Conservation (phyloP, 2,888 invertebrate genomes). For the Barypeithes pellucidus region DNA sequence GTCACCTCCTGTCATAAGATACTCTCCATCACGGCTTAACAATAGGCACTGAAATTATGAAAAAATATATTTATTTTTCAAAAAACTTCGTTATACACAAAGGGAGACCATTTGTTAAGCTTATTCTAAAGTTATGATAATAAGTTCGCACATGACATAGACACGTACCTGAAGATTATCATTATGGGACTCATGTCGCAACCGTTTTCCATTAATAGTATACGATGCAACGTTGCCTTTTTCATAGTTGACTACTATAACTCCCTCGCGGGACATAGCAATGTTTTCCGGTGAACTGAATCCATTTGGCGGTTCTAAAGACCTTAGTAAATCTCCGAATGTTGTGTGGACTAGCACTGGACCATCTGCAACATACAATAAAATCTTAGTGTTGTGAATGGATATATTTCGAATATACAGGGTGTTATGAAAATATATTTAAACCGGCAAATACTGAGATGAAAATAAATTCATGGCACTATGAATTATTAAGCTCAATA, state of each 20-base stretch:
- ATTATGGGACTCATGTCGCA: slow-evolving; percentile 93
- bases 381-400: no score
- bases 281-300: slow-evolving; percentile 88
- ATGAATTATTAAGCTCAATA: no score
- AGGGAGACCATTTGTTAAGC: no score
- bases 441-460: no score
- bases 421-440: no score
- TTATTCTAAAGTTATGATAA: no score
- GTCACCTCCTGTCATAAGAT: slow-evolving; percentile 97
- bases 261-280: slow-evolving; percentile 96
- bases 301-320: slow-evolving; percentile 87
- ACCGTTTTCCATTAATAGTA: slow-evolving; percentile 93
- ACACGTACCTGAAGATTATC: slow-evolving; percentile 90
- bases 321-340: slow-evolving; percentile 94
- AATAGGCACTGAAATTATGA: slow-evolving; percentile 83
- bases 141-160: no score
- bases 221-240: slow-evolving; percentile 94
- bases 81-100: no score
- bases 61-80: slow-evolving; percentile 7
- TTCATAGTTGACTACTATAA: slow-evolving; percentile 95
- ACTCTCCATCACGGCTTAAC: slow-evolving; percentile 98
- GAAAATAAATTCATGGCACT: no score
- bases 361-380: slow-evolving; percentile 79
- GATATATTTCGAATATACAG: no score
- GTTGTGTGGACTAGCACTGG: slow-evolving; percentile 98